Conservation (phyloP, 2,113 vertebrate species). For the Paradisaea rubra region DNA sequence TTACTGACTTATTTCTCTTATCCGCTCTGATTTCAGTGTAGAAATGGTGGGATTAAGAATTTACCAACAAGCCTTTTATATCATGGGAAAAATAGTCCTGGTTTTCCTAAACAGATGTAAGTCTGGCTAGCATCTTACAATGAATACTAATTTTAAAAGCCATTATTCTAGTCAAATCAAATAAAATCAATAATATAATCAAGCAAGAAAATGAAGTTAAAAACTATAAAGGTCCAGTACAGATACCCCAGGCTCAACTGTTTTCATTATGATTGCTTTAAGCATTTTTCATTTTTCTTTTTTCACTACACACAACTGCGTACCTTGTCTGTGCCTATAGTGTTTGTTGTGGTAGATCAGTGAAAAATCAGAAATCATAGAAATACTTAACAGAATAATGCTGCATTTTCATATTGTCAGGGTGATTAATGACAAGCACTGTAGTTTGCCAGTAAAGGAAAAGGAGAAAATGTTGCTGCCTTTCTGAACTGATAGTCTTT, state of each 20-base stretch:
- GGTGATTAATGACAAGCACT: background rate
- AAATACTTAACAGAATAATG: background rate
- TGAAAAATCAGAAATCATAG: background rate
- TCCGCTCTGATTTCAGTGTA: background rate
- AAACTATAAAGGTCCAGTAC: background rate
- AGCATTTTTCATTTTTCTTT: background rate
- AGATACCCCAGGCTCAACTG: background rate
- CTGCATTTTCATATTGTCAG: background rate
- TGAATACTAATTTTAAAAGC: background rate
- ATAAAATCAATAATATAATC: background rate
- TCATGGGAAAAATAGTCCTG: background rate
- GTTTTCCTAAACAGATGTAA: background rate
- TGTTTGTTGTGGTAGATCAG: background rate
- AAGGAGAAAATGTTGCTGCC: background rate
- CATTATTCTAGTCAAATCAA: background rate
- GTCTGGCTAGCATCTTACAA: background rate
- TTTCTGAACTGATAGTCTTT: conserved; percentile 3
- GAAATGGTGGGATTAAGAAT: background rate
- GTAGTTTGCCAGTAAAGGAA: background rate
- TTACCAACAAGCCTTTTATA: background rate
- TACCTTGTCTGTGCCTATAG: background rate
- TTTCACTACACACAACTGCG: background rate
- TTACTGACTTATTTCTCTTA: background rate
- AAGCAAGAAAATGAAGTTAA: background rate
- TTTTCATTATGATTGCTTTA: background rate